Base-by-base conservation (phyloP, 2,888 invertebrate genomes). In the Polydrusus pterygomalis region DNA sequence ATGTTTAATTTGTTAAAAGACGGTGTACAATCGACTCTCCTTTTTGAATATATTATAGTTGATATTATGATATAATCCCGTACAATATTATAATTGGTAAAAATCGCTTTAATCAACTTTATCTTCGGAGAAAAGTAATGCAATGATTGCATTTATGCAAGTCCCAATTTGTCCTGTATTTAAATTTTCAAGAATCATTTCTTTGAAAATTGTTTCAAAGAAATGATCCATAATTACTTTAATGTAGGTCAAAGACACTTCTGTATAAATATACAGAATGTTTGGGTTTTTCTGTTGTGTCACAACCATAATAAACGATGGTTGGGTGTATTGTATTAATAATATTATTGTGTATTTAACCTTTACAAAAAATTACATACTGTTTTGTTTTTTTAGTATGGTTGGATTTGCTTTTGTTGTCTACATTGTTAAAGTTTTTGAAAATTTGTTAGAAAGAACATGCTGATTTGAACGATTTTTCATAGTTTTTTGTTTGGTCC, bases 271-370 rank as follows among this genome's bases (percentile, higher is more conserved):
- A 13, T 20, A 68, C 40, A 13, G n/a, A 56, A 9, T 38, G 56
- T 68, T 34, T 68, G 68, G 68, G 54, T 68, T 68, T 68, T 68
- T 54, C 54, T 51, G 17, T 68, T 58, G 63, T 58, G 60, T 70
- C 40, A 70, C 34, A 51, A 62, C 30, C 25, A 62, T 11, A 62
- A 74, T 72, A 77, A 80, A 58, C 15, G 38, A 38, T 17, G 38
- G 38, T 25, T 25, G 1, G n/a, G 38, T 18, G 6, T 38, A 11
- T 18, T 3, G 43, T 47, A 47, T 47, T 6, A 17, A 17, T 11
- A 43, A 17, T 47, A 17, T n/a, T n/a, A n/a, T 13, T 13, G 18
- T 38, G 8, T 30, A 38, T 11, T 38, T 40, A 38, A 17, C 56
- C 34, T 56, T 34, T 56, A 11, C 2, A 18, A 17, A 47, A 34